Percentiles rank a stretch among this genome's conserved stretches.
Conservation (phyloP, 1,140 invertebrate species). For the Drosophila mojavensis region DNA sequence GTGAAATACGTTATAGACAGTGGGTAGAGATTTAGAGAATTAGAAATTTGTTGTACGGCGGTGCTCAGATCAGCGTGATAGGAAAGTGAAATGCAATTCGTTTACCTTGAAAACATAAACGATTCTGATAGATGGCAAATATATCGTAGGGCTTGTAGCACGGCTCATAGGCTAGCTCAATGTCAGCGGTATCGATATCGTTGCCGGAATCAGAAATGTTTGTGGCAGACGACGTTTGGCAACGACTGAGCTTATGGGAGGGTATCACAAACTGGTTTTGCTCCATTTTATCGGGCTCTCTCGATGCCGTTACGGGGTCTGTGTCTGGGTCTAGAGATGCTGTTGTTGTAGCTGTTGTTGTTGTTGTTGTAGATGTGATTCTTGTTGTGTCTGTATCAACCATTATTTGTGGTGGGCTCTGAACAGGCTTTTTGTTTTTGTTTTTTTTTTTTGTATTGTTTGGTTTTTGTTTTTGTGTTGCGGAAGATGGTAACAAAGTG, state of each 20-base stretch:
- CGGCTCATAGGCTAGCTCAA: constrained; percentile 69
- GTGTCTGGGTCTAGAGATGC: constrained; percentile 39
- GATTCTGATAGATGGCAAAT: constrained; percentile 81
- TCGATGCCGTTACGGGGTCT: constrained; percentile 30
- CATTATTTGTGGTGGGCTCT: constrained; percentile 54
- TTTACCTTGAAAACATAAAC: constrained; percentile 83
- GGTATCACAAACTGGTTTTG: constrained; percentile 72
- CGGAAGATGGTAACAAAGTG: constrained; percentile 78
- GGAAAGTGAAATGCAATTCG: constrained; percentile 58
- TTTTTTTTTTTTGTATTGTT: no score
- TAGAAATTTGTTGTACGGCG: constrained; percentile 14
- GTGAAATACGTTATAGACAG: constrained; percentile 15
- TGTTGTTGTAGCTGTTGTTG: constrained; percentile 11
- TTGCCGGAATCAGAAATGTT: constrained; percentile 42
- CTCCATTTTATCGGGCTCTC: constrained; percentile 58
- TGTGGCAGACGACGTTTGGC: constrained; percentile 45
- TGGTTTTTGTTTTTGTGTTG: constrained; percentile 31
- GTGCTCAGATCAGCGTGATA: constrained; percentile 19
- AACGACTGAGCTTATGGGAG: constrained; percentile 65
- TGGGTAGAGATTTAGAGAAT: constrained; percentile 12
- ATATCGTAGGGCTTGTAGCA: constrained; percentile 82
- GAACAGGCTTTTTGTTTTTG: constrained; percentile 49
- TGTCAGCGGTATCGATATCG: constrained; percentile 46
- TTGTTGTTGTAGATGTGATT: constrained; percentile 28
- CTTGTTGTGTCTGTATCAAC: constrained; percentile 43